Base-by-base conservation (phyloP, 2,888 invertebrate species). In the Oegoconia quadripuncta region DNA sequence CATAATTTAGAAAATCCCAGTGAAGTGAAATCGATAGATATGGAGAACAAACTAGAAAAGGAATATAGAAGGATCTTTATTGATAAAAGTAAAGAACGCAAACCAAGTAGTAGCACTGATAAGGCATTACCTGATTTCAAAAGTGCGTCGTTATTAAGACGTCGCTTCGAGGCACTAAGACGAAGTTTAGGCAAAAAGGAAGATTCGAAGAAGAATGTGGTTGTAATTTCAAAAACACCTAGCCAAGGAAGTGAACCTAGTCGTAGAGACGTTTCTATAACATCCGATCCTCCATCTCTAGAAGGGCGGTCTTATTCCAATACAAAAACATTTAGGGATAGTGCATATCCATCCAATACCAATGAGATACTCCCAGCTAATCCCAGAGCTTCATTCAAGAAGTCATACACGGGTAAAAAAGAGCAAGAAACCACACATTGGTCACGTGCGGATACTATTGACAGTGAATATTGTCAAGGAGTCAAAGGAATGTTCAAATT, bases 401-500 rank as follows among this genome's bases (percentile, higher is more conserved):
- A 48, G 16, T 47, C 52, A 13, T 36, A 48, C 13, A 44, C 38
- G 20, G 39, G 34, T 6, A 48, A 46, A 17, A 58, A 53, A 23
- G 52, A 54, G 46, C 27, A 13, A 5, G 45, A 46, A n/a, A 59
- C 48, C 14, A 9, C 40, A 1, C 53, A 63, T 20, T 61, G 58
- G 59, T 50, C 58, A 8, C 43, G 45, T 33, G 46, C 43, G 3
- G 58, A 52, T 27, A 48, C 58, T 12, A 49, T 60, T 0, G 70
- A 71, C 4, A 64, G 59, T 34, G 73, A 74, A 15, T 48, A 48
- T n/a, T 20, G 15, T 11, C 72, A 74, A 46, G 67, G 69, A 2
- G 78, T 73, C 1, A 72, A 71, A 56, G 74, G 70, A 2, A 81
- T 79, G 79, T 81, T 82, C 39, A 78, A 77, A 42, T 44, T 79